Percentiles rank a stretch among this genome's conserved stretches.
Evolutionary conservation across 2,797 vertebrate genomes (phyloP).

Genomic region (Neomorphus geoffroyi): DNA sequence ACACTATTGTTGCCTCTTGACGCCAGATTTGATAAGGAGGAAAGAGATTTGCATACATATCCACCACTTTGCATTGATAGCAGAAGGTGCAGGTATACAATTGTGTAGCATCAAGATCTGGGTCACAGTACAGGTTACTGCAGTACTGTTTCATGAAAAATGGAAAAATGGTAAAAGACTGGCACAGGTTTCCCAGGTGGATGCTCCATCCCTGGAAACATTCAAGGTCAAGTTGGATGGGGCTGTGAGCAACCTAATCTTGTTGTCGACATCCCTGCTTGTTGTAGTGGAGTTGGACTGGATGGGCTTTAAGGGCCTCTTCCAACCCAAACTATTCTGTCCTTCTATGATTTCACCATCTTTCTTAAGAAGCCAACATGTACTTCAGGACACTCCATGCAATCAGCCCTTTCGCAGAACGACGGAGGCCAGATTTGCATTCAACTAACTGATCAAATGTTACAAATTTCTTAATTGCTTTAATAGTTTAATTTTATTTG

Average conservation of each 20-base stretch:
- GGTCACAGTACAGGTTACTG: not conserved
- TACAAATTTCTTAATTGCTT: slow-evolving; percentile 77
- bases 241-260: not conserved
- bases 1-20: not conserved
- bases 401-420: slow-evolving; percentile 58
- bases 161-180: not conserved
- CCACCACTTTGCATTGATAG: accelerated
- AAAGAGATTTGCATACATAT: not conserved
- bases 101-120: not conserved
- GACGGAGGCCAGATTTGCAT: slow-evolving; percentile 70
- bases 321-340: not conserved
- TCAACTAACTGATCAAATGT: slow-evolving; percentile 74
- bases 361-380: slow-evolving; percentile 16
- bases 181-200: not conserved
- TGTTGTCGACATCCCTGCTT: not conserved
- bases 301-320: not conserved
- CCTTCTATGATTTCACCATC: not conserved
- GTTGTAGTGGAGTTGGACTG: not conserved
- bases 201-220: not conserved
- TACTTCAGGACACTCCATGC: slow-evolving; percentile 29
- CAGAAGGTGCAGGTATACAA: not conserved
- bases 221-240: not conserved
- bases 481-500: slow-evolving; percentile 81
- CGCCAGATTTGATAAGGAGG: not conserved
- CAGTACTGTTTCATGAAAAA: not conserved